Evolutionary conservation across 2,888 invertebrate genomes (phyloP).

Genomic region (Hypsopygia costalis): DNA sequence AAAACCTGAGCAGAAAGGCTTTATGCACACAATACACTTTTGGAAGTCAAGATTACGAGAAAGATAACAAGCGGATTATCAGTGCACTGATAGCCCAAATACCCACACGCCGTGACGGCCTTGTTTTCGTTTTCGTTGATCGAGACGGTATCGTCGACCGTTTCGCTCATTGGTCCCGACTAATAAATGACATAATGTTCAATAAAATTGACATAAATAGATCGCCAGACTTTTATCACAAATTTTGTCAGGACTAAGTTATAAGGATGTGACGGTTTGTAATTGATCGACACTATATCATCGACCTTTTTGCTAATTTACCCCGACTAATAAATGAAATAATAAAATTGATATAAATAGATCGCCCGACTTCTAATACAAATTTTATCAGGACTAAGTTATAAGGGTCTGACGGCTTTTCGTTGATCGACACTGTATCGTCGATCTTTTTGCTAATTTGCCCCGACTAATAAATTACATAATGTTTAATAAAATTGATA

Average conservation of each 20-base stretch:
- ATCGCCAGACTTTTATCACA: conserved; percentile 9
- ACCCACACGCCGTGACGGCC: conserved; percentile 64
- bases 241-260: conserved; percentile 12
- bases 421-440: conserved; percentile 40
- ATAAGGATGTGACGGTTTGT: too few species aligned
- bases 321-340: conserved; percentile 43
- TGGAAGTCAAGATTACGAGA: conserved; percentile 9
- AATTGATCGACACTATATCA: conserved; percentile 36
- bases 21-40: neutral
- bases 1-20: neutral
- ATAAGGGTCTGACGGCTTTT: conserved; percentile 66
- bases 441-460: conserved; percentile 38
- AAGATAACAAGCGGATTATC: conserved; percentile 27
- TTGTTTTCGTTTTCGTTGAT: conserved; percentile 72
- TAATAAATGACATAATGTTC: conserved; percentile 46
- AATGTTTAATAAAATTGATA: conserved; percentile 25
- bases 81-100: conserved; percentile 53
- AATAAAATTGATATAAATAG: conserved; percentile 21
- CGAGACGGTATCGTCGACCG: conserved; percentile 30
- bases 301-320: conserved; percentile 38
- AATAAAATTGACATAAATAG: conserved; percentile 17
- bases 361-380: conserved; percentile 9
- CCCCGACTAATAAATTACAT: conserved; percentile 43
- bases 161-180: conserved; percentile 37
- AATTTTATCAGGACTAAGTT: conserved; percentile 11